A percentile compares a stretch with the other conserved stretches of the same genome.
Evolutionary conservation across 2,113 vertebrate species (phyloP).

Genomic region (Phainopepla nitens): DNA sequence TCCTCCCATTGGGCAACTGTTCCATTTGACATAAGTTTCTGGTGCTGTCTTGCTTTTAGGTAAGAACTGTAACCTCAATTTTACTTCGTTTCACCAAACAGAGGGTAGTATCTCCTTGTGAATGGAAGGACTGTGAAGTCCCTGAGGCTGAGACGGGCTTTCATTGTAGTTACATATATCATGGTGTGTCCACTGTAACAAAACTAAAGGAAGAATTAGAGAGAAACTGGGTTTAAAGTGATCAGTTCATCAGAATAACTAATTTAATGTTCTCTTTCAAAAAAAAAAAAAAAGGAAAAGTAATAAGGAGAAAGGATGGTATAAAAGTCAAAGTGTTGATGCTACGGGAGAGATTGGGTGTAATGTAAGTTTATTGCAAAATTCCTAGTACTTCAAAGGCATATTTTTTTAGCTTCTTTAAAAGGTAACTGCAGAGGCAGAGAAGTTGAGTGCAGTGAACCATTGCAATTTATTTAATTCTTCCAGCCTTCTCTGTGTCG

Average conservation of each 20-base stretch:
- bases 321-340: background rate
- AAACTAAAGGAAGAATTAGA: background rate
- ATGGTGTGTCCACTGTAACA: background rate
- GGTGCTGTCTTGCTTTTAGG: background rate
- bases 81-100: background rate
- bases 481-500: background rate
- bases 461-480: background rate
- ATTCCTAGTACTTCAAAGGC: background rate
- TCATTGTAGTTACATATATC: background rate
- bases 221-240: background rate
- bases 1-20: background rate
- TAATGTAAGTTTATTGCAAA: background rate
- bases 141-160: background rate
- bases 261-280: background rate
- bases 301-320: background rate
- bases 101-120: background rate
- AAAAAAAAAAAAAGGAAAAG: background rate
- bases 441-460: background rate
- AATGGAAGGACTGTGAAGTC: background rate
- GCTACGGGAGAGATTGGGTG: background rate
- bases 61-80: background rate
- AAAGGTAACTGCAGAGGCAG: background rate
- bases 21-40: background rate
- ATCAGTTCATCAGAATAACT: background rate
- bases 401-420: background rate